These are phyloP conservation scores for Micrasema longulum DNA, from an alignment of 1,140 invertebrate species.

Conservation along the genomic window DNA sequence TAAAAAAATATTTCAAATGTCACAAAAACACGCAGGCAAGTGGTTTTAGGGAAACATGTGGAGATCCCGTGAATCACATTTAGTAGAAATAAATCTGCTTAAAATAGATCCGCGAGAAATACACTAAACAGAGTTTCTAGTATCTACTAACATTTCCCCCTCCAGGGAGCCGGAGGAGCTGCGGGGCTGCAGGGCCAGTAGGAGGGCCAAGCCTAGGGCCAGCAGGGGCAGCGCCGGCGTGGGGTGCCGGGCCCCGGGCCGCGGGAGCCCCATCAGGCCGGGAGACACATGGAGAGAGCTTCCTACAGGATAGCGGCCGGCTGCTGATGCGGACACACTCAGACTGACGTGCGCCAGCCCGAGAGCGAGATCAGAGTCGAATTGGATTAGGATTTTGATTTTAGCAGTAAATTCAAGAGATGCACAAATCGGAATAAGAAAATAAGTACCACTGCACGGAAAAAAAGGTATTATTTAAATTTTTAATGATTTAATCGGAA, in stretches of 20 bases:
- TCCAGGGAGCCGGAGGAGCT: slow-evolving; percentile 18
- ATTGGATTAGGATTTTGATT: slow-evolving; percentile 12
- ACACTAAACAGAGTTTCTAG: slow-evolving; percentile 2
- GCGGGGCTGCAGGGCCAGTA: slow-evolving; percentile 21
- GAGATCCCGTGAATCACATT: slow-evolving; percentile 18
- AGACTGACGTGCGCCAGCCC: slow-evolving; percentile 16
- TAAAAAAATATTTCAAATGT: neutral
- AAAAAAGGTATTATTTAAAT: too few species aligned
- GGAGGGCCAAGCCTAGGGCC: slow-evolving; percentile 4
- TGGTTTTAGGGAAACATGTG: slow-evolving; percentile 13
- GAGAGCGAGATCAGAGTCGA: neutral
- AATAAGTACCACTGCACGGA: too few species aligned
- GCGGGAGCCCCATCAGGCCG: slow-evolving; percentile 20
- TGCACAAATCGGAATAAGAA: too few species aligned
- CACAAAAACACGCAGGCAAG: slow-evolving; percentile 21
- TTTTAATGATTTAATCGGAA: too few species aligned
- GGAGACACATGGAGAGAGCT: neutral
- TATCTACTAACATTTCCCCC: slow-evolving; percentile 39
- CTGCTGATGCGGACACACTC: neutral
- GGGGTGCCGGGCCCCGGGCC: neutral
- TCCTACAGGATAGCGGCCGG: neutral
- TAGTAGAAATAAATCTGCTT: slow-evolving; percentile 16
- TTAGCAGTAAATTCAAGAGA: neutral
- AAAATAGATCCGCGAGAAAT: slow-evolving; percentile 18
- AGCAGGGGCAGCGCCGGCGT: slow-evolving; percentile 1